These are phyloP conservation scores for Drosophila bifasciata DNA, from an alignment of 1,140 invertebrate genomes.

Conservation along the genomic window DNA sequence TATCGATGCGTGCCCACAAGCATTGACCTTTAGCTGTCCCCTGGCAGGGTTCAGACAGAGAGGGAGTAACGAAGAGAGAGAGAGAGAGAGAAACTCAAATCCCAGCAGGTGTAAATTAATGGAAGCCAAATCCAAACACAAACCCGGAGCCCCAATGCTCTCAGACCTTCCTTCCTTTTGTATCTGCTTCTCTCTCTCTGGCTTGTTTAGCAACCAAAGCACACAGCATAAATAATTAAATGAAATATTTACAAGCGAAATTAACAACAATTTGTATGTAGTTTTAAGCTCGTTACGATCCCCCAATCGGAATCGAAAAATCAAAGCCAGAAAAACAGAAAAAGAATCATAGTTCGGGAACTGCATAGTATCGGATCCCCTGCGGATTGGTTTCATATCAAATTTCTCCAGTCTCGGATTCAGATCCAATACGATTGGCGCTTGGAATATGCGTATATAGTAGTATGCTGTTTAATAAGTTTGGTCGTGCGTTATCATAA, in stretches of 20 bases:
- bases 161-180: too few relatives aligned
- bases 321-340: conserved; percentile 5
- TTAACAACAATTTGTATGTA: conserved; percentile 81
- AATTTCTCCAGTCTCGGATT: conserved; percentile 39
- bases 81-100: background rate
- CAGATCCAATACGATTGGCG: conserved; percentile 11
- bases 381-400: conserved; percentile 46
- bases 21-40: conserved; percentile 56
- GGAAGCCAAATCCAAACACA: conserved; percentile 24
- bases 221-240: conserved; percentile 76
- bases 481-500: conserved; percentile 69
- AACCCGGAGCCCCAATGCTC: background rate
- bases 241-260: conserved; percentile 77
- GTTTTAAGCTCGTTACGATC: conserved; percentile 66
- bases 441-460: conserved; percentile 25
- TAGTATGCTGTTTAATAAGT: conserved; percentile 34
- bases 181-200: conserved; percentile 4
- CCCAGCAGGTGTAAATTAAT: conserved; percentile 70
- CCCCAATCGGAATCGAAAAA: conserved; percentile 21
- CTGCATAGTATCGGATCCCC: conserved; percentile 31
- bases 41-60: too few relatives aligned
- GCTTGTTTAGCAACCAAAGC: conserved; percentile 45
- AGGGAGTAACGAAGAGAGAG: background rate
- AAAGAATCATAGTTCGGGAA: conserved; percentile 6
- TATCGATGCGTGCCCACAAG: conserved; percentile 47